Evolutionary conservation across 2,888 invertebrate species (phyloP).

Genomic region (Brenthis hecate): DNA sequence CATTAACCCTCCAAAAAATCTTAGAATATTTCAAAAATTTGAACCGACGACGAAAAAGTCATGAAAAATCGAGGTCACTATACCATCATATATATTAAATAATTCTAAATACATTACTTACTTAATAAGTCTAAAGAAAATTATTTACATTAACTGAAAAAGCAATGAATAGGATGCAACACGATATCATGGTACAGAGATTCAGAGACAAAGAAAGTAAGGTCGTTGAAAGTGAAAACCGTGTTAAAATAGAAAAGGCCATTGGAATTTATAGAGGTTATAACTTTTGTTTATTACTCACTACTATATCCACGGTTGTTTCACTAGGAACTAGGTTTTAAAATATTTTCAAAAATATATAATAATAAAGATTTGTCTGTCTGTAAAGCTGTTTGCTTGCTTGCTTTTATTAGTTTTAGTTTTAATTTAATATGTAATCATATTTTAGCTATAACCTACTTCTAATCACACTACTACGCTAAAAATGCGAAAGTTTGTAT

Average conservation of each 20-base stretch:
- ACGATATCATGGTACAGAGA: constrained; percentile 3
- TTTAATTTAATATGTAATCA: no score
- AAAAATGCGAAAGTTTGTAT: no score
- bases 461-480: no score
- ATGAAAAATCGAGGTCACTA: no score
- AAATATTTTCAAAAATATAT: no score
- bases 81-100: not conserved
- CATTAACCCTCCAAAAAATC: no score
- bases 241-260: constrained; percentile 45
- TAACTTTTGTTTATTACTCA: constrained; percentile 11
- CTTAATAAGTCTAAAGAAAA: not conserved
- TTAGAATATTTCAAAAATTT: no score
- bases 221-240: constrained; percentile 51
- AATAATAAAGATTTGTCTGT: no score
- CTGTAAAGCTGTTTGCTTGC: no score
- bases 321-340: not conserved
- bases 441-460: no score
- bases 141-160: not conserved
- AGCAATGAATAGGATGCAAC: not conserved
- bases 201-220: constrained; percentile 46
- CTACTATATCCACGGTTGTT: not conserved
- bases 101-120: not conserved
- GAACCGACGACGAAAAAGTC: no score
- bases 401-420: no score
- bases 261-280: constrained; percentile 24